Base-by-base conservation (phyloP, 2,797 vertebrate species). In the Carduelis carduelis region DNA sequence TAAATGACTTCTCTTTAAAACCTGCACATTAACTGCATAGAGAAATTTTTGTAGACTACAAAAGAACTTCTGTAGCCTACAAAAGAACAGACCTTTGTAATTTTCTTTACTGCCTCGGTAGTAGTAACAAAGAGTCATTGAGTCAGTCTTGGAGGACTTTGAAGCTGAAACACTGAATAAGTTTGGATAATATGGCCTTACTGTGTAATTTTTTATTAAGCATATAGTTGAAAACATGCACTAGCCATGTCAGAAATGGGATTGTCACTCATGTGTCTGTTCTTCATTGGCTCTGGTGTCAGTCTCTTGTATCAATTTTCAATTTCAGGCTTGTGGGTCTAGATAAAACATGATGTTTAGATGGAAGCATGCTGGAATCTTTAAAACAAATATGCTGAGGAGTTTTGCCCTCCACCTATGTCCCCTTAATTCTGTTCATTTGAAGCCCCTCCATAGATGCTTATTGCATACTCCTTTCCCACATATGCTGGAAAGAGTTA, bases 341-440 rank as follows among this genome's bases (percentile, higher is more conserved):
- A 28, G 23, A 8, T 46, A 56, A 35, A 65, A 70, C 30, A 34
- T 21, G 11, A 50, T 68, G 12, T 66, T 90, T 37, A n/a, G 23
- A 15, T 64, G 46, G 52, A 72, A 87, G 41, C 32, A 32, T 0
- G 0, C 30, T 91, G 79, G 6, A 76, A 34, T 76, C 50, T 61
- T 79, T 69, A 41, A 76, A 83, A 49, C 28, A 79, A 75, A 49
- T 46, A 32, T 56, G 12, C 23, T 37, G 37, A 78, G 39, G 55
- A 11, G 23, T 71, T 15, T 34, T 56, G 22, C 10, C 12, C 1
- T 17, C 5, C 2, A 8, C 8, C 4, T 2, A 3, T 23, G 11
- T 13, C 5, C 5, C 1, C 10, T 50, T 53, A 43, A 19, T 78
- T 76, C 43, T 82, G 11, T 44, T 76, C 4, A 5, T 27, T 50